Base-by-base conservation (phyloP, 2,797 vertebrate genomes). In the Neostethus bicornis region DNA sequence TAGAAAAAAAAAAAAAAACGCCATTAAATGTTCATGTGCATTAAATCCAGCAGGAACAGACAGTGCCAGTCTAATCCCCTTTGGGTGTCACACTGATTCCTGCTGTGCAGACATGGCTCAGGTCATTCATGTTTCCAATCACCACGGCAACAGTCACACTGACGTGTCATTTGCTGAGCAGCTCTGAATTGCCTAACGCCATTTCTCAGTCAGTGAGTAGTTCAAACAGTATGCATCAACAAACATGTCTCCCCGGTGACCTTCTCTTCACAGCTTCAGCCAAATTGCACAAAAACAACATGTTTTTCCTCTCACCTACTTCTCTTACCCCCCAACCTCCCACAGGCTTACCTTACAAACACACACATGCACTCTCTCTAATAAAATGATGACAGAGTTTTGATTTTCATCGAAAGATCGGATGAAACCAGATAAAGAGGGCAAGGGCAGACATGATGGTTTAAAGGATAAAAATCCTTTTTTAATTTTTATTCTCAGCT, bases 61-160 rank as follows among this genome's bases (percentile, higher is more conserved):
- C 28, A 32, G n/a, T 28, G 17, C 25, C 39, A 60, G 31, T 38
- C 23, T 60, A 43, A 60, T 46, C 32, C 26, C 8, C n/a, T 47
- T n/a, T 9, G 42, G 49, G 62, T 61, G 44, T 58, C 54, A 21
- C 19, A 3, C 31, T 10, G 34, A 37, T 38, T 69, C 70, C 55
- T 21, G 61, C 67, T 49, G 66, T 14, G 61, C 25, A 32, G 55
- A 70, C 62, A 37, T 8, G 39, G 44, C 53, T 66, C 35, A n/a
- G 75, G 77, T 85, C 77, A 70, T 61, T 65, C 50, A 63, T 65
- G 65, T 62, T 63, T 55, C 65, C 51, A 19, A 67, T 87, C 83
- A 58, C 84, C 84, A 84, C 49, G 49, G 84, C 80, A 87, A 90
- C 85, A 66, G 75, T 54, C 66, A 45, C 70, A 37, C 2, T 9